These are phyloP conservation scores for Peucedramus taeniatus DNA, from an alignment of 2,113 vertebrate genomes.

Conservation along the genomic window DNA sequence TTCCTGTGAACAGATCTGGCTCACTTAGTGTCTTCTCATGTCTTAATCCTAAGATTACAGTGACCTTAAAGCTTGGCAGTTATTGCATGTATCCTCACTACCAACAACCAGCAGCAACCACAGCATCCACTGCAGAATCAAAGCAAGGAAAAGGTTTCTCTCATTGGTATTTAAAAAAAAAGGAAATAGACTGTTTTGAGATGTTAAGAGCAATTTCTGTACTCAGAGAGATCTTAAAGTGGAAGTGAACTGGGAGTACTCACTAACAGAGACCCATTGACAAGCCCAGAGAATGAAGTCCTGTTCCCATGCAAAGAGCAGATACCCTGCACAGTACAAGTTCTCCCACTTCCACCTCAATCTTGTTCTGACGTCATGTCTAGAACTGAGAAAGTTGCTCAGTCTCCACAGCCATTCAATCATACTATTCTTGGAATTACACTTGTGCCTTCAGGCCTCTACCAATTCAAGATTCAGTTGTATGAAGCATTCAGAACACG, in stretches of 20 bases:
- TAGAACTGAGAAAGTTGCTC: constrained; percentile 37
- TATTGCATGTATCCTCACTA: background rate
- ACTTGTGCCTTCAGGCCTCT: constrained; percentile 36
- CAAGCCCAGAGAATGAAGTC: constrained; percentile 44
- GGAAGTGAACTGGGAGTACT: background rate
- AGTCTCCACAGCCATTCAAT: constrained; percentile 13
- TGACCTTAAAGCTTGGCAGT: background rate
- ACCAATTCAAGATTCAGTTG: constrained; percentile 12
- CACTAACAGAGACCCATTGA: constrained; percentile 41
- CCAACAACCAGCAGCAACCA: background rate
- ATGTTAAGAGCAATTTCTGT: constrained; percentile 27
- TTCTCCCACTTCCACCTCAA: constrained; percentile 26
- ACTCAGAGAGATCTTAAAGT: background rate
- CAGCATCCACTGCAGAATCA: background rate
- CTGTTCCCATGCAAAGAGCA: constrained; percentile 15
- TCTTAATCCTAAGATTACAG: background rate
- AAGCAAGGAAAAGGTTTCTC: background rate
- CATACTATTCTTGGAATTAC: constrained; percentile 46
- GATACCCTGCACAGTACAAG: background rate
- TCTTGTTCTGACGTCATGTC: constrained; percentile 41
- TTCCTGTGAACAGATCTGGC: background rate
- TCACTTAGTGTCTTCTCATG: background rate
- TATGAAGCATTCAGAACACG: constrained; percentile 31
- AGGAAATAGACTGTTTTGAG: background rate
- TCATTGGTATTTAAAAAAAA: background rate